Conservation (phyloP, 2,888 invertebrate genomes). For the Kryphioiulus occultus region DNA sequence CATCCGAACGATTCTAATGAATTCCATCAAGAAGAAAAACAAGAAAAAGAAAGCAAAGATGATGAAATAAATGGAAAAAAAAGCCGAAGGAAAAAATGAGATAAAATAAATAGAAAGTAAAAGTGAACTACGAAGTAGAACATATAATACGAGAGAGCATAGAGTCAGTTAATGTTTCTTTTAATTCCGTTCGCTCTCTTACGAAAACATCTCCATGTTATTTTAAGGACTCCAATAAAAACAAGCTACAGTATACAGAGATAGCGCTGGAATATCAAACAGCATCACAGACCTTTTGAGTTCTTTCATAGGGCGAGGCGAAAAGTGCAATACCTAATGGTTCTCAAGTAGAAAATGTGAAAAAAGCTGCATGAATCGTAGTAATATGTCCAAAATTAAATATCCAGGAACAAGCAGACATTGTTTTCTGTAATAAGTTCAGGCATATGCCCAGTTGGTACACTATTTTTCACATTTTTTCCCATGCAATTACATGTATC, state of each 20-base stretch:
- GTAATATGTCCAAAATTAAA: too few species aligned
- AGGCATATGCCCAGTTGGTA: too few species aligned
- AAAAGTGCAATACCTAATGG: not conserved
- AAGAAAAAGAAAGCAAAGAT: slow-evolving; percentile 32
- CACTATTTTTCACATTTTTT: too few species aligned
- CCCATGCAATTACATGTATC: too few species aligned
- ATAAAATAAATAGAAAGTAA: slow-evolving; percentile 20
- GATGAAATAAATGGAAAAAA: slow-evolving; percentile 15
- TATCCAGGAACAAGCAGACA: too few species aligned
- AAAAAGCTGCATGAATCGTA: too few species aligned
- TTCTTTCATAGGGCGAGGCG: not conserved
- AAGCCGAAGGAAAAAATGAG: not conserved
- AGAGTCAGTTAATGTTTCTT: not conserved
- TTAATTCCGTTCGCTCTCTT: slow-evolving; percentile 45
- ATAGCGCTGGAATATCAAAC: not conserved
- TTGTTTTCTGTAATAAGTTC: too few species aligned
- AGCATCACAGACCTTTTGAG: not conserved
- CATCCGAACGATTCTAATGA: not conserved
- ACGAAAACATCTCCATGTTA: slow-evolving; percentile 39
- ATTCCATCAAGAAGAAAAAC: slow-evolving; percentile 40
- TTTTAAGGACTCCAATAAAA: slow-evolving; percentile 39
- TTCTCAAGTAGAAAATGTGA: not conserved
- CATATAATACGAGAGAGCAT: slow-evolving; percentile 3
- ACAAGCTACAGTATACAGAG: not conserved
- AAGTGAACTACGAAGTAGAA: not conserved